Evolutionary conservation across 2,113 vertebrate genomes (phyloP).

Genomic region (Percopsis transmontana): DNA sequence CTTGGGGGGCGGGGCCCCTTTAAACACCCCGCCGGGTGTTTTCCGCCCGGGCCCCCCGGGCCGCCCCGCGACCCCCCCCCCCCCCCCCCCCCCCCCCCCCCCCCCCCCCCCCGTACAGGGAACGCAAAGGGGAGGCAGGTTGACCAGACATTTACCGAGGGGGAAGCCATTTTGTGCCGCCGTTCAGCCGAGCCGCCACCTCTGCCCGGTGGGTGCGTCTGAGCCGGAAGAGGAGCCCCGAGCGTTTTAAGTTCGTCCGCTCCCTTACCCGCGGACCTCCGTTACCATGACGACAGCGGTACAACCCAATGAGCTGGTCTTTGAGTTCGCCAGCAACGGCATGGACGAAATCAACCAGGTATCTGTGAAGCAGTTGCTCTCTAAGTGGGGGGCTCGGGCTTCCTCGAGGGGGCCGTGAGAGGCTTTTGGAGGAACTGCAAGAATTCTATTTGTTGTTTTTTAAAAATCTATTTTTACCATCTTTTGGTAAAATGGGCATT

Average conservation of each 20-base stretch:
- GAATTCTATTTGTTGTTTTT: no score
- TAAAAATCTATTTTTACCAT: no score
- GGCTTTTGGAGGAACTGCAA: no score
- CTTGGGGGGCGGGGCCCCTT: no score
- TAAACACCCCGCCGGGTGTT: no score
- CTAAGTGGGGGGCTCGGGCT: no score
- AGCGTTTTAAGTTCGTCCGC: constrained; percentile 43
- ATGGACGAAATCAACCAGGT: constrained; percentile 87
- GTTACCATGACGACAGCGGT: constrained; percentile 83
- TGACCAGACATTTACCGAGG: constrained; percentile 7
- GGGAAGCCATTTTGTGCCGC: constrained; percentile 39
- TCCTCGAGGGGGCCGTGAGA: no score
- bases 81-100: no score
- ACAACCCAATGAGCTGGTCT: constrained; percentile 84
- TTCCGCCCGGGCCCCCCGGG: no score
- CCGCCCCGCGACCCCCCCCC: no score
- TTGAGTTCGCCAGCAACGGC: constrained; percentile 88
- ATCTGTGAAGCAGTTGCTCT: not conserved
- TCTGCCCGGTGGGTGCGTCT: constrained; percentile 14
- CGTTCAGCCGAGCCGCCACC: constrained; percentile 22
- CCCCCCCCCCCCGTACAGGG: not conserved
- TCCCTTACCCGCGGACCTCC: constrained; percentile 58
- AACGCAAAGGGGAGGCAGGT: constrained; percentile 10
- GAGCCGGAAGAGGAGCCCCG: constrained; percentile 39
- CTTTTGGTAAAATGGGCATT: no score